phyloP scores from a whole-genome alignment of 2,888 invertebrate species.

The Dinocampus coccinellae region DNA sequence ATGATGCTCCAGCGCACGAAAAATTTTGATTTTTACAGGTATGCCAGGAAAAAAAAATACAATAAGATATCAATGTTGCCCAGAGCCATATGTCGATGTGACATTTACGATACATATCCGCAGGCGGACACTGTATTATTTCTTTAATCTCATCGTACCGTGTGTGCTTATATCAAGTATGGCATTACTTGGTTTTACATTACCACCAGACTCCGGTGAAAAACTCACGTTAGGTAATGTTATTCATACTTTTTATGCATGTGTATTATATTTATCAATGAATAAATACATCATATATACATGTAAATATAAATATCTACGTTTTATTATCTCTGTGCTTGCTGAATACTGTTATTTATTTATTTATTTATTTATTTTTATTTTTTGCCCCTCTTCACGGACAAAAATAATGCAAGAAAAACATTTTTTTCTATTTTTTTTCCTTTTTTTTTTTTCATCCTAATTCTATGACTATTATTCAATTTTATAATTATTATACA shows the following conservation, averaged over 20 bases:
- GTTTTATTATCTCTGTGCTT: background rate
- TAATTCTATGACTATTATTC: background rate
- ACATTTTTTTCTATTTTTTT: too few species aligned
- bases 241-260: slow-evolving; percentile 49
- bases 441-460: too few species aligned
- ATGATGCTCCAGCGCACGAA: slow-evolving; percentile 37
- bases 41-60: slow-evolving; percentile 94
- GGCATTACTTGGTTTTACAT: slow-evolving; percentile 97
- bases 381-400: too few species aligned
- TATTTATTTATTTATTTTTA: too few species aligned
- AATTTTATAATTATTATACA: background rate
- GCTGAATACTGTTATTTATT: too few species aligned
- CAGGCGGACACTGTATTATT: slow-evolving; percentile 96
- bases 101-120: slow-evolving; percentile 97
- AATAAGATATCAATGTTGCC: slow-evolving; percentile 92
- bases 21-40: slow-evolving; percentile 72
- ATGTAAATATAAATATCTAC: too few species aligned
- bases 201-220: slow-evolving; percentile 98
- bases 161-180: slow-evolving; percentile 98
- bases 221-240: slow-evolving; percentile 91
- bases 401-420: too few species aligned
- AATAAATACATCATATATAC: slow-evolving; percentile 26
- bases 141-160: slow-evolving; percentile 99
- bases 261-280: slow-evolving; percentile 47
- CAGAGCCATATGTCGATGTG: slow-evolving; percentile 94